phyloP scores from a whole-genome alignment of 2,888 invertebrate species.

The Harpalus rubripes region DNA sequence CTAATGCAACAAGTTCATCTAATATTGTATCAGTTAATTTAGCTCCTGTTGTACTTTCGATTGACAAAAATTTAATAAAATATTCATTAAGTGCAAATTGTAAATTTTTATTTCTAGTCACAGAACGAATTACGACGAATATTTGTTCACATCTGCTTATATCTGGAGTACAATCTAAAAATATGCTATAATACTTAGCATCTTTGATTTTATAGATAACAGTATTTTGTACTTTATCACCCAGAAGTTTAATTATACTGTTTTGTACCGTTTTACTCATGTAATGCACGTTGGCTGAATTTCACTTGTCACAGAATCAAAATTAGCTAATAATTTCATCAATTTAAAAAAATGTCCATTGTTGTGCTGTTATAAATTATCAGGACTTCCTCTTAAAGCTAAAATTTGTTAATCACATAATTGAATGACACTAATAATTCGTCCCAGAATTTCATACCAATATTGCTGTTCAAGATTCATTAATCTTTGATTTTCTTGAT shows the following conservation, averaged over 20 bases:
- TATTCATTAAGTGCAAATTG: conserved; percentile 30
- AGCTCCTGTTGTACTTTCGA: conserved; percentile 3
- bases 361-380: conserved; percentile 19
- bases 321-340: conserved; percentile 15
- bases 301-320: conserved; percentile 13
- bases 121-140: conserved; percentile 7
- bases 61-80: conserved; percentile 4
- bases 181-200: conserved; percentile 8
- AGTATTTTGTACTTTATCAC: not conserved
- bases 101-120: conserved; percentile 6
- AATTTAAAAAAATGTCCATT: conserved; percentile 22
- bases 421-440: conserved; percentile 4
- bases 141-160: conserved; percentile 33
- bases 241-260: conserved; percentile 8
- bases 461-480: conserved; percentile 14
- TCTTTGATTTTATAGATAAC: not conserved
- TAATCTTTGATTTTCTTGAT: conserved; percentile 23
- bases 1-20: too few species aligned
- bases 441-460: conserved; percentile 2
- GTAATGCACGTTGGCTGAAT: not conserved
- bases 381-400: conserved; percentile 2
- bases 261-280: conserved; percentile 25
- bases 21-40: too few species aligned
- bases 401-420: not conserved
- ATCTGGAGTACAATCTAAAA: conserved; percentile 25